Conservation (phyloP, 2,797 vertebrate genomes). For the Lagorchestes hirsutus region DNA sequence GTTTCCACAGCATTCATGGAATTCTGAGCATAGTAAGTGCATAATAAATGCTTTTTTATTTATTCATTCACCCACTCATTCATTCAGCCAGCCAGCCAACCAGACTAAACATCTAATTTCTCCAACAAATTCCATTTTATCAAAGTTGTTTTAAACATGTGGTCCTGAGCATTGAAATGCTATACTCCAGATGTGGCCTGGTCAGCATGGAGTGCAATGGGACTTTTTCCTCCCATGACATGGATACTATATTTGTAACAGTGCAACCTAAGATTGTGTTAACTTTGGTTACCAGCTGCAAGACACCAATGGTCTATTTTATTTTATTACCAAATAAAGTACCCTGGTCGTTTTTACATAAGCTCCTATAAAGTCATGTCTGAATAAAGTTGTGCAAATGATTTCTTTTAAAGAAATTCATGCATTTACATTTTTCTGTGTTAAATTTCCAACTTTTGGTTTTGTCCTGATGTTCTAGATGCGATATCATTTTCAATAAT, state of each 20-base stretch:
- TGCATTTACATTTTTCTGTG: background rate
- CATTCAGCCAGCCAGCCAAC: background rate
- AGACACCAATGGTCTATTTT: background rate
- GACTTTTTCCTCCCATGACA: background rate
- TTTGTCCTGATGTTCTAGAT: background rate
- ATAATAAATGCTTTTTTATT: background rate
- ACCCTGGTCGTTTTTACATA: background rate
- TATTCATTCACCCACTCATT: background rate
- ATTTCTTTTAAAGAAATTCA: background rate
- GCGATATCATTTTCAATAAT: background rate
- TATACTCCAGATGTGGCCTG: fast-evolving
- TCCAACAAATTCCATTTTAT: background rate
- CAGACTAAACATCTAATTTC: background rate
- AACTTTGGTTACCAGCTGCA: background rate
- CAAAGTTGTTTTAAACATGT: background rate
- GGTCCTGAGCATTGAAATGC: background rate
- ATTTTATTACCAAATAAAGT: background rate
- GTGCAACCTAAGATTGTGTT: background rate
- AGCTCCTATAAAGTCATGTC: background rate
- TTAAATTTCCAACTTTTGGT: too few relatives aligned
- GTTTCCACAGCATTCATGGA: background rate
- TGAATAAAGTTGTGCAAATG: background rate
- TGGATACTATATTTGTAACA: fast-evolving
- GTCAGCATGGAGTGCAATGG: too few relatives aligned
- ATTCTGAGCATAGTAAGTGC: background rate